Conservation (phyloP, 1,140 invertebrate species). For the Artemia franciscana region DNA sequence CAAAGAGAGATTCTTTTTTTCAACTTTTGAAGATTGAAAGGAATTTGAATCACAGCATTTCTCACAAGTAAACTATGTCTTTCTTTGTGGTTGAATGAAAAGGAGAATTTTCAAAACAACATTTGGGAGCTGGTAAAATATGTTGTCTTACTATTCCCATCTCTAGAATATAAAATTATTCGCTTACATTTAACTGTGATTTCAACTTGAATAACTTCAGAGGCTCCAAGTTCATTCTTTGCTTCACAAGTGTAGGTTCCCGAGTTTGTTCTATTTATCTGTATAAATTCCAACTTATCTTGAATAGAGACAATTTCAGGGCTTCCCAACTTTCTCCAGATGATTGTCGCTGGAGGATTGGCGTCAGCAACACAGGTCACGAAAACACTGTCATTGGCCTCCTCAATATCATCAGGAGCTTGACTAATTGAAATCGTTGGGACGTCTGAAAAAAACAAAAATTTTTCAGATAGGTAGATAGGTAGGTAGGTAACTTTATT, state of each 20-base stretch:
- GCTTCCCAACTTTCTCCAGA: slow-evolving; percentile 42
- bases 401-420: slow-evolving; percentile 45
- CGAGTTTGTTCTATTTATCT: slow-evolving; percentile 35
- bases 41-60: no score
- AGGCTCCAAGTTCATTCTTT: slow-evolving; percentile 50
- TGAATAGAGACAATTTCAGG: slow-evolving; percentile 20
- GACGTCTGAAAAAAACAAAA: slow-evolving; percentile 35
- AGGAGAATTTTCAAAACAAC: no score
- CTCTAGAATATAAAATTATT: no score
- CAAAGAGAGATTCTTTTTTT: no score
- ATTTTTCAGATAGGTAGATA: no score
- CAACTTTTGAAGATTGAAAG: no score
- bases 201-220: slow-evolving; percentile 31
- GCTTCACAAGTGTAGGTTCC: slow-evolving; percentile 61
- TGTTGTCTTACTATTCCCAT: no score
- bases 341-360: slow-evolving; percentile 58
- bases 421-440: slow-evolving; percentile 47
- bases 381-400: slow-evolving; percentile 47
- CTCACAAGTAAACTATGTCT: no score
- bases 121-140: no score
- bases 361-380: slow-evolving; percentile 56
- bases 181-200: slow-evolving; percentile 50
- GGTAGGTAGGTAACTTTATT: no score
- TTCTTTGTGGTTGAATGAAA: no score
- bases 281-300: slow-evolving; percentile 39